A percentile compares a stretch with the other conserved stretches of the same genome.
These are phyloP conservation scores for Dromococcyx pavoninus DNA, from an alignment of 2,797 vertebrate genomes.

Conservation along the genomic window DNA sequence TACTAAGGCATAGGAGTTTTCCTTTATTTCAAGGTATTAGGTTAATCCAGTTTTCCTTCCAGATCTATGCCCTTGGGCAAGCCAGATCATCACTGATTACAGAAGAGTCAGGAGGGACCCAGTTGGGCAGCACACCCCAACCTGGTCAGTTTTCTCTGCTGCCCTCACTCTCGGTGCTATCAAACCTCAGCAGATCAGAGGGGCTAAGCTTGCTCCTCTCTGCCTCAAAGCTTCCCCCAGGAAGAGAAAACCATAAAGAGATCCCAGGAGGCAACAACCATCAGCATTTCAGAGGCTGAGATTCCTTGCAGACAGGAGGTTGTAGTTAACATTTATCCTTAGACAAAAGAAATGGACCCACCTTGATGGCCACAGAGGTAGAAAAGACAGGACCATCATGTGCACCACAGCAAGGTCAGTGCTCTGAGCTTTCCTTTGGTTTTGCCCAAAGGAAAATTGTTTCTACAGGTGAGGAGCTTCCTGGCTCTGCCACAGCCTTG, in stretches of 20 bases:
- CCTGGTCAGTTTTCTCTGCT: neutral
- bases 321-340: neutral
- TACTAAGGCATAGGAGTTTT: neutral
- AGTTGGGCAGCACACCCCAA: neutral
- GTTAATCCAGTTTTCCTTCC: neutral
- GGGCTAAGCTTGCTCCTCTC: neutral
- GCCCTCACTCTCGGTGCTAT: neutral
- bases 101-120: neutral
- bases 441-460: neutral
- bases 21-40: neutral
- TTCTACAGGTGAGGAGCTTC: neutral
- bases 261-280: neutral
- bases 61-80: neutral
- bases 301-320: neutral
- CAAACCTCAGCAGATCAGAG: neutral
- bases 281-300: neutral
- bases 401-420: neutral
- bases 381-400: accelerated
- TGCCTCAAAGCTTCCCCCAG: neutral
- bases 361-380: neutral
- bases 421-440: neutral
- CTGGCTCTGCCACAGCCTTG: neutral
- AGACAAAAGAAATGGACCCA: neutral
- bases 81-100: neutral
- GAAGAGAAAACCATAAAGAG: neutral